Conservation (phyloP, 2,113 vertebrate genomes). For the Macrotus californicus region DNA sequence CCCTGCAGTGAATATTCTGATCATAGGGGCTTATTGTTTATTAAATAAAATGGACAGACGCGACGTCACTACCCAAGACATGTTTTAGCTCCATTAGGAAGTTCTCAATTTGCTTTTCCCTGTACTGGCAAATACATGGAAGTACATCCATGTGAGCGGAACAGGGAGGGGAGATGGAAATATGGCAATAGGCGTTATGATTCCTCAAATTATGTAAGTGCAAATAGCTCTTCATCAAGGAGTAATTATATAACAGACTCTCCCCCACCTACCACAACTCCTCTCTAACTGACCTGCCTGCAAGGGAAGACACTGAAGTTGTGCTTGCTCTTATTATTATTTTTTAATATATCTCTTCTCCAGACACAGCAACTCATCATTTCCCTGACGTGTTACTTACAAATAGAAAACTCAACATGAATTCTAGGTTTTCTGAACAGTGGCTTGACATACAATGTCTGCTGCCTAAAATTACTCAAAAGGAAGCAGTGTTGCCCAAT, state of each 20-base stretch:
- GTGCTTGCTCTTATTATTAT: slow-evolving; percentile 52
- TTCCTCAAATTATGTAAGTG: slow-evolving; percentile 72
- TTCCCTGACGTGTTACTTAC: slow-evolving; percentile 47
- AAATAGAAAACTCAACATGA: slow-evolving; percentile 31
- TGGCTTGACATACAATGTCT: slow-evolving; percentile 43
- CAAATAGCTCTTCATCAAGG: slow-evolving; percentile 73
- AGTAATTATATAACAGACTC: slow-evolving; percentile 73
- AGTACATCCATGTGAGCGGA: slow-evolving; percentile 65
- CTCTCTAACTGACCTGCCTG: slow-evolving; percentile 72
- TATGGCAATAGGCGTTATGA: slow-evolving; percentile 63
- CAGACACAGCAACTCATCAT: slow-evolving; percentile 51
- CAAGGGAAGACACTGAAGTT: slow-evolving; percentile 67
- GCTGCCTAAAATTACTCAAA: slow-evolving; percentile 37
- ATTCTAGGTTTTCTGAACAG: slow-evolving; percentile 55
- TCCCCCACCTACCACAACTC: slow-evolving; percentile 72
- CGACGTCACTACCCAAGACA: slow-evolving; percentile 73
- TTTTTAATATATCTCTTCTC: slow-evolving; percentile 52
- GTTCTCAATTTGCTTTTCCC: slow-evolving; percentile 73
- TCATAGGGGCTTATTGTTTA: slow-evolving; percentile 79
- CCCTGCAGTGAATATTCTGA: slow-evolving; percentile 71
- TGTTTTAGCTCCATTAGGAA: slow-evolving; percentile 73
- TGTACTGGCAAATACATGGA: slow-evolving; percentile 62
- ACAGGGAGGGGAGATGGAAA: slow-evolving; percentile 47
- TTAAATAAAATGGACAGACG: slow-evolving; percentile 76
- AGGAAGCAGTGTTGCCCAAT: slow-evolving; percentile 24